Conservation (phyloP, 2,888 invertebrate species). For the Drosophila helvetica region DNA sequence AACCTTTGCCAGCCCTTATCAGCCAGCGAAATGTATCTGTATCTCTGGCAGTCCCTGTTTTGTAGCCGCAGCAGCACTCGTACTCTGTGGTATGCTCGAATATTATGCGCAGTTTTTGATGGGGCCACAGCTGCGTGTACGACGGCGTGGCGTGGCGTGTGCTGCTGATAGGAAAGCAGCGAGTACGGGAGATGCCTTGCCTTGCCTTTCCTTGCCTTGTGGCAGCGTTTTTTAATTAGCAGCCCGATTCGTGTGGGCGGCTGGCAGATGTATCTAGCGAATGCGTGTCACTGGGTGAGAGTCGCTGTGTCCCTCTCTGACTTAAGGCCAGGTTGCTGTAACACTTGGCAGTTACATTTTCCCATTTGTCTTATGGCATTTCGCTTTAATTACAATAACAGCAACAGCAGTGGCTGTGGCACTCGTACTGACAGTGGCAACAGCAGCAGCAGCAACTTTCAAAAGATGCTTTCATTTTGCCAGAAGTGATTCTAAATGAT, state of each 20-base stretch:
- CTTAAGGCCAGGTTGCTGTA: constrained; percentile 41
- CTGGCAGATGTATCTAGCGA: constrained; percentile 46
- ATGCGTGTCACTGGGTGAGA: constrained; percentile 80
- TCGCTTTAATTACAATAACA: constrained; percentile 79
- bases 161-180: background rate
- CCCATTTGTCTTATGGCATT: constrained; percentile 78
- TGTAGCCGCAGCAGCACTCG: background rate
- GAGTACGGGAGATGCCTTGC: background rate
- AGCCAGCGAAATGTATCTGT: constrained; percentile 25
- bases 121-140: background rate
- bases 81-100: background rate
- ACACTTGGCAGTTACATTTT: constrained; percentile 78
- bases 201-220: background rate
- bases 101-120: constrained; percentile 37
- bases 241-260: constrained; percentile 32
- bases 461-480: constrained; percentile 80
- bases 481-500: constrained; percentile 79
- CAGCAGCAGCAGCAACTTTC: constrained; percentile 67
- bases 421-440: background rate
- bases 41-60: constrained; percentile 20
- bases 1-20: constrained; percentile 40
- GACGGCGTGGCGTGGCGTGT: background rate
- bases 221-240: constrained; percentile 39
- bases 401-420: constrained; percentile 37
- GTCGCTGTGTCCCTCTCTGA: constrained; percentile 31